Base-by-base conservation (phyloP, 2,888 invertebrate genomes). In the Empis stercorea region DNA sequence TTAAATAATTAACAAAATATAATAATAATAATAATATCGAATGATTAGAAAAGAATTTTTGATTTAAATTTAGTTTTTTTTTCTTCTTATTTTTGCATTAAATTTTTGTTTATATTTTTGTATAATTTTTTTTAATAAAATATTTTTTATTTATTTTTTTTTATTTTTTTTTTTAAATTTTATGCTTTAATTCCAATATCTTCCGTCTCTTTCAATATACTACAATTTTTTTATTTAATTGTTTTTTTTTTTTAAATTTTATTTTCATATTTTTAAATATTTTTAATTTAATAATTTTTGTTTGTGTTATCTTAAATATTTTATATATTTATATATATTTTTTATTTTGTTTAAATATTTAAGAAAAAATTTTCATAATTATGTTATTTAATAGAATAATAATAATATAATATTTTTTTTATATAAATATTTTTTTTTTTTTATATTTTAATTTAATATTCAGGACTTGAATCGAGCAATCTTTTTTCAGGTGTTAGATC, bases 401-500 rank as follows among this genome's bases (percentile, higher is more conserved):
- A 50, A 54, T 49, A 53, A 52, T 52, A 51, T 51, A 55, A 48
- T 51, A 51, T 53, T 55, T 47, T 50, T 48, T 23, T 48, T 48
- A 44, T n/a, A 30, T 49, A 47, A 43, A 45, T 44, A 45, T 47
- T 48, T 48, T 30, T 48, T 15, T 49, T 27, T 46, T 40, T 40
- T 43, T 50, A 43, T 44, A 38, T 41, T 45, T 53, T 41, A 34
- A 50, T 47, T 56, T 59, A 70, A 55, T 66, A 70, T 55, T 70
- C 70, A 52, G 66, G 63, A 63, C 66, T 68, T 55, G 70, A 27
- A 58, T 70, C 70, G 50, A 70, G 66, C 55, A 70, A 59, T 41
- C 71, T 61, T 57, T 70, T 70, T 55, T 70, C 70, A 30, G 71
- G 70, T 52, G 70, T 70, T 49, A 69, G 56, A 58, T 70, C 70